Base-by-base conservation (phyloP, 2,113 vertebrate species). In the Tachycineta bicolor region DNA sequence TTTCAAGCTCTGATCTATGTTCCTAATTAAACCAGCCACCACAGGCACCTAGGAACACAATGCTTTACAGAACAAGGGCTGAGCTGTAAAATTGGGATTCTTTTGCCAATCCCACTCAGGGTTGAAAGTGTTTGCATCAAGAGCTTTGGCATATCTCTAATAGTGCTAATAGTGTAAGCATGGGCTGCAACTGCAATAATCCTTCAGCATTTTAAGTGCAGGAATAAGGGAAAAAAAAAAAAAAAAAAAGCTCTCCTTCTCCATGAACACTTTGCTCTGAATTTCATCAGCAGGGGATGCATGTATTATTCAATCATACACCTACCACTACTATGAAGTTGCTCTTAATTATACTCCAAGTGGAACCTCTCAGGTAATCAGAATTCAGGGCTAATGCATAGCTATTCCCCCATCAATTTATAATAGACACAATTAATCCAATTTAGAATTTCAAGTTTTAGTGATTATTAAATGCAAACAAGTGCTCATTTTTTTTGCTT, bases 331-430 rank as follows among this genome's bases (percentile, higher is more conserved):
- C 91, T 90, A 89, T 90, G 94, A 91, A 96, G 88, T 85, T 94
- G 93, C 94, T 97, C 95, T 97, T 97, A 97, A 97, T 97, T 97
- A 97, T 96, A 90, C 89, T 70, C 94, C 86, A 95, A 97, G 97
- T 95, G 94, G 96, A 97, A 97, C 95, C 97, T 97, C 96, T 96
- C 96, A 96, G 95, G 97, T 97, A 97, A 97, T 97, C 97, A 97
- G 95, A 96, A 97, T 97, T 96, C 95, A 97, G 46, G 84, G 88
- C 93, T 97, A 97, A 97, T 97, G 94, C 89, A 89, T 81, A 95
- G 93, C 94, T 96, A 97, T 97, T 97, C 92, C 93, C 90, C 73
- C 84, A 96, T 97, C 95, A 96, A 94, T 96, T 97, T 97, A 95
- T 97, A 96, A 97, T 91, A 96, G 96, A 96, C 84, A 94, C 88